These are phyloP conservation scores for Cygnus buccinator DNA, from an alignment of 2,113 vertebrate genomes.

Conservation along the genomic window DNA sequence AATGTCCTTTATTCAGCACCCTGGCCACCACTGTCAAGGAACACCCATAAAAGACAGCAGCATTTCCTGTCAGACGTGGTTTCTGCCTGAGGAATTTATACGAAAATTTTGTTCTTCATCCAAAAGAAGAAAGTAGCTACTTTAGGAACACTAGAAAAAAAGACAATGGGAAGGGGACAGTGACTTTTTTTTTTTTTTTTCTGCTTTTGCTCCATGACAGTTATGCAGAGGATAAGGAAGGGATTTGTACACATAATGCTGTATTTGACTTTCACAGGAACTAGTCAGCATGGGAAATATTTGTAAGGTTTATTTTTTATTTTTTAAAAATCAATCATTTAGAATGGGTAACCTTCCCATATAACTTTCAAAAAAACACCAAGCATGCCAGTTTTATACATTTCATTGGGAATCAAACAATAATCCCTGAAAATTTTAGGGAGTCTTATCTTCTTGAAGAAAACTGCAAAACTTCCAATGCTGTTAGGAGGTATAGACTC, in stretches of 20 bases:
- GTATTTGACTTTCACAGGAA: background rate
- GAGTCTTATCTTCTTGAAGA: conserved; percentile 2
- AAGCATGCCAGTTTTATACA: background rate
- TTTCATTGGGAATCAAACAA: background rate
- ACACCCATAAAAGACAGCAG: background rate
- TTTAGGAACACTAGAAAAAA: background rate
- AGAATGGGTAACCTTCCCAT: background rate
- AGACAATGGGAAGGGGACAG: background rate
- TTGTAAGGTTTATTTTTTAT: background rate
- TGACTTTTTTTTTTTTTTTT: background rate
- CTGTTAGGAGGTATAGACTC: background rate
- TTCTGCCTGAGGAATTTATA: background rate
- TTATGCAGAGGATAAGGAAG: background rate
- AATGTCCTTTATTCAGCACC: background rate
- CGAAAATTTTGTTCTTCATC: too few species aligned
- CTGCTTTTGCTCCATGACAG: background rate
- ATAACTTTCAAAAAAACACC: background rate
- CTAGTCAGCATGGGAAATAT: background rate
- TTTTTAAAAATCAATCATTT: background rate
- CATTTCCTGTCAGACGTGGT: background rate
- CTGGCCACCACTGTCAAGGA: background rate
- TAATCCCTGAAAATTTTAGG: background rate
- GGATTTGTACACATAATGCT: background rate
- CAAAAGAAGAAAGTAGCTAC: too few species aligned
- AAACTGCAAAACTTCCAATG: background rate